Evolutionary conservation across 1,140 invertebrate species (phyloP).

Genomic region (Tetragnatha versicolor): DNA sequence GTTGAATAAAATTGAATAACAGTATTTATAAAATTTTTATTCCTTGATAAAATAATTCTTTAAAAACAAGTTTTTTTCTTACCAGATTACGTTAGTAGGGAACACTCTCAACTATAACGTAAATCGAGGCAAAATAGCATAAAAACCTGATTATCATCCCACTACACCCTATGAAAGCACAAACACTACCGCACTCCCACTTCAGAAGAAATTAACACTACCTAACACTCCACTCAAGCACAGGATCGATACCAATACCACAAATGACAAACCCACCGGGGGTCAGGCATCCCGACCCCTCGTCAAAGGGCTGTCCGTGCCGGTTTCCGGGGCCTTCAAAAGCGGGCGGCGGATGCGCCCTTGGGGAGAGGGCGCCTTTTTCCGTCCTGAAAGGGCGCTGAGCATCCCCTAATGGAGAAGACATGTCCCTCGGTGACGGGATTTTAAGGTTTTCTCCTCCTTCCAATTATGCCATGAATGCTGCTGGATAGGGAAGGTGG

Average conservation of each 20-base stretch:
- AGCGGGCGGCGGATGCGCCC: background rate
- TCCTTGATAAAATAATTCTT: no score
- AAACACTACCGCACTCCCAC: no score
- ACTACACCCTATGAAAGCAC: no score
- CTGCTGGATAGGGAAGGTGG: background rate
- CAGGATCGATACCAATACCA: background rate
- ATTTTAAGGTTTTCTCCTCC: background rate
- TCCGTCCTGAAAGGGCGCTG: background rate
- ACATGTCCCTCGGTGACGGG: background rate
- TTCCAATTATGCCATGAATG: background rate
- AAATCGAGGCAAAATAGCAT: no score
- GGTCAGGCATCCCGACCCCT: background rate
- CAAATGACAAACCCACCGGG: background rate
- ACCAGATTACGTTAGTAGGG: no score
- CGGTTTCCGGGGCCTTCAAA: background rate
- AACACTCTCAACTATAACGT: no score
- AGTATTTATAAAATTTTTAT: no score
- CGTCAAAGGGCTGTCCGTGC: background rate
- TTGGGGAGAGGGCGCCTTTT: background rate
- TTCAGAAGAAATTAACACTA: no score
- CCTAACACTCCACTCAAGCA: background rate
- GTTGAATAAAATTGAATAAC: no score
- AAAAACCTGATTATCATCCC: no score
- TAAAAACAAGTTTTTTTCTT: no score
- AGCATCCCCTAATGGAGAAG: slow-evolving; percentile 24